These are phyloP conservation scores for Graphium colonna DNA, from an alignment of 2,888 invertebrate species.

Conservation along the genomic window DNA sequence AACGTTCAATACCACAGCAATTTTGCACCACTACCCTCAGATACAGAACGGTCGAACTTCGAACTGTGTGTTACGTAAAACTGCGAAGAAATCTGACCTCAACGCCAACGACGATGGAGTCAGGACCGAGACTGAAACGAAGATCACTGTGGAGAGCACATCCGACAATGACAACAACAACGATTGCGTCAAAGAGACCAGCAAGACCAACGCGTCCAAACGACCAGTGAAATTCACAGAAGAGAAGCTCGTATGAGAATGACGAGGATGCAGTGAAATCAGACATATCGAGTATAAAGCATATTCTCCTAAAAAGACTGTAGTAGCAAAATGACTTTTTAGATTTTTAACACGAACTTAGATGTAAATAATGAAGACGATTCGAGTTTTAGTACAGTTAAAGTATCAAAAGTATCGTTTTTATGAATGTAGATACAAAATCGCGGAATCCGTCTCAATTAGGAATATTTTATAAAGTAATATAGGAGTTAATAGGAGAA, in stretches of 20 bases:
- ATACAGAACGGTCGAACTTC: conserved; percentile 41
- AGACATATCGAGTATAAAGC: conserved; percentile 54
- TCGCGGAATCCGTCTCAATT: conserved; percentile 49
- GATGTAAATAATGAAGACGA: conserved; percentile 25
- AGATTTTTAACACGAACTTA: conserved; percentile 17
- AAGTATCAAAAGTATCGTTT: conserved; percentile 6
- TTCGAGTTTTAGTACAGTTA: background rate
- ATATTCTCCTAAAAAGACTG: conserved; percentile 54
- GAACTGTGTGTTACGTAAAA: conserved; percentile 25
- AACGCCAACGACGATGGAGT: conserved; percentile 49
- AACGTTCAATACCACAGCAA: conserved; percentile 70
- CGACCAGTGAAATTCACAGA: conserved; percentile 67
- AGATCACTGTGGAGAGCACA: conserved; percentile 32
- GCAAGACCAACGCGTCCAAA: conserved; percentile 45
- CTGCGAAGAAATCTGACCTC: conserved; percentile 54
- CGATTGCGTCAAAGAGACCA: conserved; percentile 36
- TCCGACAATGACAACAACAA: conserved; percentile 63
- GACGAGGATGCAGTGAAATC: conserved; percentile 33
- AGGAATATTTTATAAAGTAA: conserved; percentile 23
- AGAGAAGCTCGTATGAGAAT: conserved; percentile 72
- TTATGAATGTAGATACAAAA: background rate
- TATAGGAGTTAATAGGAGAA: conserved; percentile 1
- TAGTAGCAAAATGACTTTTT: conserved; percentile 25
- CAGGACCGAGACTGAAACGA: conserved; percentile 31
- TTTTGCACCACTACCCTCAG: conserved; percentile 72